These are phyloP conservation scores for Caradrina kadenii DNA, from an alignment of 2,888 invertebrate species.

Conservation along the genomic window DNA sequence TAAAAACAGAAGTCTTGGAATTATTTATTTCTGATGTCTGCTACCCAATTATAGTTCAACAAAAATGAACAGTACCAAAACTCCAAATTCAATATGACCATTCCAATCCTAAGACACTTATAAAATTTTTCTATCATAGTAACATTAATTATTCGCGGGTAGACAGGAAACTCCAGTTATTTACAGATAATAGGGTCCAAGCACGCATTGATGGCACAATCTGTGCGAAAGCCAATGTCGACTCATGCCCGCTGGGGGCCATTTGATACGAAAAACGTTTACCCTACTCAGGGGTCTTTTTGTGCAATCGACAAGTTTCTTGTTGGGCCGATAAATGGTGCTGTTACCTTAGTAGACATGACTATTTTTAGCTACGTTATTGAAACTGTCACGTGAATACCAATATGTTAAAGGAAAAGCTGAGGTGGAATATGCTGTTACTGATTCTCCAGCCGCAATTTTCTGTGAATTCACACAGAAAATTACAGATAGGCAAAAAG, in stretches of 20 bases:
- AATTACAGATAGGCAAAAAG: no score
- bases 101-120: conserved; percentile 10
- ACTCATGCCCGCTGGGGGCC: conserved; percentile 52
- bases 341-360: conserved; percentile 16
- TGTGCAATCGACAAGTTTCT: conserved; percentile 58
- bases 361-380: conserved; percentile 4
- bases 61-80: not conserved
- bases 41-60: no score
- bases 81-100: conserved; percentile 9
- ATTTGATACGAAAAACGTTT: conserved; percentile 52
- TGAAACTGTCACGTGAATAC: conserved; percentile 3
- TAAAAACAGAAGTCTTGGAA: no score
- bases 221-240: conserved; percentile 38
- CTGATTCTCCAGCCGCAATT: no score
- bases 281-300: conserved; percentile 56
- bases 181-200: conserved; percentile 42
- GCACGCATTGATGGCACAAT: conserved; percentile 46
- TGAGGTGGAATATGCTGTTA: no score
- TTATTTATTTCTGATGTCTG: no score
- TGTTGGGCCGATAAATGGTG: conserved; percentile 40
- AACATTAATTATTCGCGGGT: conserved; percentile 33
- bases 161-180: conserved; percentile 34
- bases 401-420: not conserved
- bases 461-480: no score
- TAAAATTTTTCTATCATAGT: conserved; percentile 16